These are phyloP conservation scores for Brevimyrus niger DNA, from an alignment of 2,113 vertebrate species.

Conservation along the genomic window DNA sequence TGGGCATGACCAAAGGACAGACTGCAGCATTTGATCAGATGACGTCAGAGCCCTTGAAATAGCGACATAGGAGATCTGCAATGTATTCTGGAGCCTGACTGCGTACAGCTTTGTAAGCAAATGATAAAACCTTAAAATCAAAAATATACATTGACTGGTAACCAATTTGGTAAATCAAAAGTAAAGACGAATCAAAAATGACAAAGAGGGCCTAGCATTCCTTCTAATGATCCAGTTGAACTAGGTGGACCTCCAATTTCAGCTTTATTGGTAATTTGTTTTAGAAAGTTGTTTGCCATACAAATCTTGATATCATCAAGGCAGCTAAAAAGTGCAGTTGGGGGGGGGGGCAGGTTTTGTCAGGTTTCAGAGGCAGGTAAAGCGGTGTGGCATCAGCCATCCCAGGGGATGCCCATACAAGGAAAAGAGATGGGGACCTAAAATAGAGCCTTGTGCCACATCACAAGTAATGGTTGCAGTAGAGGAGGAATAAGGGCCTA, in stretches of 20 bases:
- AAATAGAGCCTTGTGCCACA: not conserved
- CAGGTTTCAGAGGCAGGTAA: not conserved
- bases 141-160: not conserved
- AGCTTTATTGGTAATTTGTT: not conserved
- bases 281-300: not conserved
- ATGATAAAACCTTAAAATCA: not conserved
- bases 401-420: not conserved
- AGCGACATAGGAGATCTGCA: not conserved
- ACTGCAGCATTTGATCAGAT: not conserved
- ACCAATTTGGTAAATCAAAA: not conserved
- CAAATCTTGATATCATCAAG: not conserved
- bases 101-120: not conserved
- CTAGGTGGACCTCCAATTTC: not conserved
- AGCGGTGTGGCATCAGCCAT: not conserved
- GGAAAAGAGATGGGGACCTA: not conserved
- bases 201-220: too few species aligned
- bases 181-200: not conserved
- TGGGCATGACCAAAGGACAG: not conserved
- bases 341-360: not conserved
- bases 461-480: not conserved
- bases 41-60: not conserved
- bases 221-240: not conserved
- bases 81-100: not conserved
- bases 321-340: not conserved
- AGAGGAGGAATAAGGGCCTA: not conserved